Percentiles rank a stretch among this genome's conserved stretches.
phyloP scores from a whole-genome alignment of 2,113 vertebrate genomes.

The Damaliscus lunatus region DNA sequence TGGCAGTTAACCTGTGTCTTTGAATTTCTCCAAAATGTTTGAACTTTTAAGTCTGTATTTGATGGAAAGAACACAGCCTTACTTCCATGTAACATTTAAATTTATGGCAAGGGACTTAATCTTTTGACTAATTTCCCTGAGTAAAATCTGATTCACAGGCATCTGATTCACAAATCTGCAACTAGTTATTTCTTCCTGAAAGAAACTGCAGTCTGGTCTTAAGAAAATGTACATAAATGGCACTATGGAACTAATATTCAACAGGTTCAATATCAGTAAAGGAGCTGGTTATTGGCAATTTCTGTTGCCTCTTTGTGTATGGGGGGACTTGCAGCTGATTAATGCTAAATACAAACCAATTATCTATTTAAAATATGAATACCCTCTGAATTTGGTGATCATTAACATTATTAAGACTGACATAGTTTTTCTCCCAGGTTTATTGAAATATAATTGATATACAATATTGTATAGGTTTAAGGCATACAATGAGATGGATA shows the following conservation, averaged over 20 bases:
- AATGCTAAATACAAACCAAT: constrained; percentile 22
- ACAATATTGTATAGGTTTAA: neutral
- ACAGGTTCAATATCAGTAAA: neutral
- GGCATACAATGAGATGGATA: neutral
- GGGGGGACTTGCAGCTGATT: neutral
- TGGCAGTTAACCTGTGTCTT: constrained; percentile 1
- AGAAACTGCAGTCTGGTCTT: neutral
- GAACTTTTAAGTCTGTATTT: constrained; percentile 22
- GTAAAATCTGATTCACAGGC: neutral
- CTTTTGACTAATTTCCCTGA: neutral
- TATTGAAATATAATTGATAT: neutral
- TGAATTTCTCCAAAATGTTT: constrained; percentile 41
- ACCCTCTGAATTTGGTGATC: neutral
- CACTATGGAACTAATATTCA: constrained; percentile 5
- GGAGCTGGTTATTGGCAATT: neutral
- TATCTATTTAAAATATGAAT: neutral
- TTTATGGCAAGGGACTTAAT: constrained; percentile 7
- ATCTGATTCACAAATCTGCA: constrained; percentile 25
- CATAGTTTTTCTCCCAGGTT: neutral
- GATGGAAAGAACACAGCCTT: neutral
- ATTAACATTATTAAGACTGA: constrained; percentile 21
- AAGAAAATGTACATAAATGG: constrained; percentile 30
- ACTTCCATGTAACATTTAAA: constrained; percentile 24
- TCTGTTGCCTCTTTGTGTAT: neutral
- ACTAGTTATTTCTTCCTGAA: neutral